phyloP scores from a whole-genome alignment of 2,113 vertebrate species.

The Tor tambroides region DNA sequence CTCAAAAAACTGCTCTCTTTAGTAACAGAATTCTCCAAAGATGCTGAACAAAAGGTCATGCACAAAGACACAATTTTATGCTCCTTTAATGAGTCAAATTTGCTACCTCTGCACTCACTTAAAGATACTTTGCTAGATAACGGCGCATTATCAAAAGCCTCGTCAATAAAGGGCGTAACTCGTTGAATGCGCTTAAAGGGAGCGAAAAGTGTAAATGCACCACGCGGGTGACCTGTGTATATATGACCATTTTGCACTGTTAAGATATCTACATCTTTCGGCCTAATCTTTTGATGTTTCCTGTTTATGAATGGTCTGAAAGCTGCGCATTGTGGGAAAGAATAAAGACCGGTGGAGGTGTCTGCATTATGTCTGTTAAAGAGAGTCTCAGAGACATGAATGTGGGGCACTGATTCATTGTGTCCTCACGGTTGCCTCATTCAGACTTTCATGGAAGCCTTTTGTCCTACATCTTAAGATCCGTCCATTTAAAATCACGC shows the following conservation, averaged over 20 bases:
- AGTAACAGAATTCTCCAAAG: slow-evolving; percentile 69
- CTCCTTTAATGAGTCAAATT: slow-evolving; percentile 65
- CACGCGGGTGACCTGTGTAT: neutral
- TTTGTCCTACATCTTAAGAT: slow-evolving; percentile 44
- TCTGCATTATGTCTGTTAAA: slow-evolving; percentile 23
- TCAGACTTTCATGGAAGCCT: slow-evolving; percentile 14
- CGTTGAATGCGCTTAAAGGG: slow-evolving; percentile 9
- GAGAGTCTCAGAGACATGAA: slow-evolving; percentile 27
- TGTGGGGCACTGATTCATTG: slow-evolving; percentile 33
- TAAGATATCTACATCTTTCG: slow-evolving; percentile 28
- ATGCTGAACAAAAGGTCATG: slow-evolving; percentile 66
- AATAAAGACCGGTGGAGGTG: slow-evolving; percentile 39
- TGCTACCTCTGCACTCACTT: slow-evolving; percentile 49
- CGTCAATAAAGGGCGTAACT: slow-evolving; percentile 42
- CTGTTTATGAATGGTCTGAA: slow-evolving; percentile 44
- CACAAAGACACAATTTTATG: slow-evolving; percentile 68
- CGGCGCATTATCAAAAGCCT: slow-evolving; percentile 30
- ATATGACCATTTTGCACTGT: neutral
- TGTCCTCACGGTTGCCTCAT: neutral
- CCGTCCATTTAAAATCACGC: slow-evolving; percentile 9
- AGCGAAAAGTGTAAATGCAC: slow-evolving; percentile 27
- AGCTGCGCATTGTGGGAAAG: slow-evolving; percentile 37
- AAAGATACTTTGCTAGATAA: slow-evolving; percentile 49
- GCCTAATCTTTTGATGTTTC: slow-evolving; percentile 45
- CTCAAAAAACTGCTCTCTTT: slow-evolving; percentile 62